Evolutionary conservation across 2,113 vertebrate species (phyloP).

Genomic region (Okapia johnstoni): DNA sequence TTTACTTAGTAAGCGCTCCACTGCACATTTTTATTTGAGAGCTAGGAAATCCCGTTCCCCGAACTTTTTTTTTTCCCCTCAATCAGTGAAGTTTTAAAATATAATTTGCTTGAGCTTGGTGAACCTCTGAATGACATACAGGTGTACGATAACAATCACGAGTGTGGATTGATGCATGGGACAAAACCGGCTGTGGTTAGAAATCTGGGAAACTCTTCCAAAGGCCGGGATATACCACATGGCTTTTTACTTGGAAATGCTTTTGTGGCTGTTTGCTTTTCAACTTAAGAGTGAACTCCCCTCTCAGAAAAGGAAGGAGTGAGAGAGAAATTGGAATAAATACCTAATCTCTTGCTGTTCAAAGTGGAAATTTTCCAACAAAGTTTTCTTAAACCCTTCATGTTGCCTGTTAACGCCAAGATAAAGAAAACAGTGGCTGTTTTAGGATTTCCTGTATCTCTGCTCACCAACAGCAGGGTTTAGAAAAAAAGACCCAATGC

Average conservation of each 20-base stretch:
- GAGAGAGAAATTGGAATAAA: slow-evolving; percentile 13
- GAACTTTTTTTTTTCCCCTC: slow-evolving; percentile 73
- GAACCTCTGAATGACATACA: slow-evolving; percentile 83
- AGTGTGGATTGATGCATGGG: slow-evolving; percentile 69
- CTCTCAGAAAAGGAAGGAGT: slow-evolving; percentile 47
- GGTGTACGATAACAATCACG: slow-evolving; percentile 82
- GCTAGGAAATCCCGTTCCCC: slow-evolving; percentile 85
- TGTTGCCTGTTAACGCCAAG: slow-evolving; percentile 55
- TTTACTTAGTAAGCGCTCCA: slow-evolving; percentile 87
- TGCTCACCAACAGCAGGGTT: slow-evolving; percentile 53
- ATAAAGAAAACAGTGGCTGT: slow-evolving; percentile 69
- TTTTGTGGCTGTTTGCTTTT: slow-evolving; percentile 81
- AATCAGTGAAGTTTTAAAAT: slow-evolving; percentile 79
- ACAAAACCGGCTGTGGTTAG: slow-evolving; percentile 78
- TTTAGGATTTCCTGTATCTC: slow-evolving; percentile 67
- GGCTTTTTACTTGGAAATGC: slow-evolving; percentile 81
- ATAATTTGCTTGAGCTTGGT: slow-evolving; percentile 79
- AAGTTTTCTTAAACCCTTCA: slow-evolving; percentile 75
- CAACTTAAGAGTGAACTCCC: slow-evolving; percentile 77
- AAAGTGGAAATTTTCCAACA: slow-evolving; percentile 80
- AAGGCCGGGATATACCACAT: slow-evolving; percentile 65
- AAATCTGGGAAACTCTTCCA: slow-evolving; percentile 68
- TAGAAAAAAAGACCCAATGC: slow-evolving; percentile 67
- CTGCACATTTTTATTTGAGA: slow-evolving; percentile 86
- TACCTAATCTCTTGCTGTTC: slow-evolving; percentile 77